phyloP scores from a whole-genome alignment of 2,888 invertebrate species.

The Cecidostiba fungosa region DNA sequence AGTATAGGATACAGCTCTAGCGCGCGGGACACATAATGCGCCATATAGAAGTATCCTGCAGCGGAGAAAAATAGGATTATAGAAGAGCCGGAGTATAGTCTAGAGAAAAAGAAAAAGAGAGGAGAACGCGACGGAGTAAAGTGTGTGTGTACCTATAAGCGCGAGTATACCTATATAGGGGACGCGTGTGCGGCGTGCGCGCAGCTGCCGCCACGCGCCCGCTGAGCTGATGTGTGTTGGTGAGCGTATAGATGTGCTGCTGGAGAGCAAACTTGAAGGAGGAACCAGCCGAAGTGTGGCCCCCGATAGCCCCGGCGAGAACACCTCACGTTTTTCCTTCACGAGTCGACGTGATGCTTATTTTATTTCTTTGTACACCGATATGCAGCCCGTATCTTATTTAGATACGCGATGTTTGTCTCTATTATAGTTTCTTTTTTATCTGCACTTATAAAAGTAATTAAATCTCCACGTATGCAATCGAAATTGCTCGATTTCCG shows the following conservation, averaged over 20 bases:
- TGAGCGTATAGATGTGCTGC: background rate
- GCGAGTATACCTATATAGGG: conserved; percentile 8
- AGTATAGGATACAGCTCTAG: background rate
- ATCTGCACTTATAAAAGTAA: no score
- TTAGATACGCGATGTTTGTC: background rate
- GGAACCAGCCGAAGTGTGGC: conserved; percentile 1
- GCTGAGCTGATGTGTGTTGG: background rate
- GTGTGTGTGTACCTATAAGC: background rate
- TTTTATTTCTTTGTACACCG: background rate
- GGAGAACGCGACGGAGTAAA: background rate
- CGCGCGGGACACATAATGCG: background rate
- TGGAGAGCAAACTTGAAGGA: background rate
- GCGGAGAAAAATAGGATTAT: conserved; percentile 35
- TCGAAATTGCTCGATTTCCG: no score
- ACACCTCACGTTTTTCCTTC: background rate
- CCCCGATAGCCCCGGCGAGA: background rate
- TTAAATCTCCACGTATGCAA: no score
- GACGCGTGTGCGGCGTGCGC: conserved; percentile 17
- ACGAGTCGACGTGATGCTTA: background rate
- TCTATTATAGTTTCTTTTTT: no score
- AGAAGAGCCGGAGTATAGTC: background rate
- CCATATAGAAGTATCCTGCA: conserved; percentile 5
- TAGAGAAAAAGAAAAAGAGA: background rate
- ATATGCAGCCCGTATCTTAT: background rate
- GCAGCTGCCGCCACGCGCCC: conserved; percentile 36